Evolutionary conservation across 1,140 invertebrate genomes (phyloP).

Genomic region (Lordiphosa collinella): DNA sequence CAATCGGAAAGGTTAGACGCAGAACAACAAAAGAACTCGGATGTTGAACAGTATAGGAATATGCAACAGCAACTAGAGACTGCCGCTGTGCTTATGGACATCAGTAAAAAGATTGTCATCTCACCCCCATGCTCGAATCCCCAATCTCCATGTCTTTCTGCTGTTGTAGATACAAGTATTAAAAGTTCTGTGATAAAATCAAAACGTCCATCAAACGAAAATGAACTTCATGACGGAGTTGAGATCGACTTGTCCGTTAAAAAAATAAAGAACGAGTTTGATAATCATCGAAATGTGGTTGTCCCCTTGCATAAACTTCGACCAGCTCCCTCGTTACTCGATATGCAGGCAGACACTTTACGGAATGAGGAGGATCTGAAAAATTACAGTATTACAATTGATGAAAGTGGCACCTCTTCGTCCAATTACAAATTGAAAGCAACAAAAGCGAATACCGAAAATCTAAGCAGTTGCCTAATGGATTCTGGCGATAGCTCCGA

Average conservation of each 20-base stretch:
- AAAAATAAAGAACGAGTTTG: constrained; percentile 57
- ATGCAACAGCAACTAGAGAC: constrained; percentile 78
- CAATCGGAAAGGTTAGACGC: constrained; percentile 8
- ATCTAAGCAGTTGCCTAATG: constrained; percentile 29
- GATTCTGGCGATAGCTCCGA: constrained; percentile 74
- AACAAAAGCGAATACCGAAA: constrained; percentile 34
- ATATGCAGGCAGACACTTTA: constrained; percentile 37
- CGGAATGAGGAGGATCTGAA: constrained; percentile 42
- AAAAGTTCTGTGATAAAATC: constrained; percentile 79
- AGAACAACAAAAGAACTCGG: constrained; percentile 24
- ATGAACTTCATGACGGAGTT: constrained; percentile 56
- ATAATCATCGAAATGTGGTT: constrained; percentile 36
- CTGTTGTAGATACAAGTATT: constrained; percentile 71
- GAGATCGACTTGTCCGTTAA: constrained; percentile 78
- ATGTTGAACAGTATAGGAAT: constrained; percentile 63
- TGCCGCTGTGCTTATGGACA: constrained; percentile 78
- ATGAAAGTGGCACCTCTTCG: constrained; percentile 26
- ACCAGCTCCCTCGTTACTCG: constrained; percentile 52
- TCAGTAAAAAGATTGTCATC: constrained; percentile 79
- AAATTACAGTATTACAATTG: constrained; percentile 63
- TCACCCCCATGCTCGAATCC: constrained; percentile 78
- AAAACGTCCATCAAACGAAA: constrained; percentile 70
- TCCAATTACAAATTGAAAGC: constrained; percentile 43
- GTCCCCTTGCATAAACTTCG: constrained; percentile 34
- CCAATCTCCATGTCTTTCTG: constrained; percentile 72